Conservation (phyloP, 1,140 invertebrate genomes). For the Heliconius hermathena region DNA sequence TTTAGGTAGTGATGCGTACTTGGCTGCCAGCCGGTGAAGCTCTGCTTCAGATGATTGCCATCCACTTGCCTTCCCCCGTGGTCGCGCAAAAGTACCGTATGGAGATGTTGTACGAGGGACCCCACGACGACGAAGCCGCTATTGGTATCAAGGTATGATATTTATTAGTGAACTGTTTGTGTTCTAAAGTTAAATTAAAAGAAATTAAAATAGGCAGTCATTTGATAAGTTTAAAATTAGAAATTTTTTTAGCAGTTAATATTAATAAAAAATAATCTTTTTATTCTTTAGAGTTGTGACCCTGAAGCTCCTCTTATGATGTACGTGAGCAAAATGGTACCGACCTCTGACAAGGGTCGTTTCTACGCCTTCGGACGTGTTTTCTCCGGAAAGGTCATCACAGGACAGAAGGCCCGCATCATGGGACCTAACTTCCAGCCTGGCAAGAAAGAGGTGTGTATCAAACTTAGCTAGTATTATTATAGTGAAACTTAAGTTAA, state of each 20-base stretch:
- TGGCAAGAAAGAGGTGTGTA: slow-evolving; percentile 94
- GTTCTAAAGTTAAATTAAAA: too few relatives aligned
- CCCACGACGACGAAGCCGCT: slow-evolving; percentile 98
- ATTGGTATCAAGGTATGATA: slow-evolving; percentile 88
- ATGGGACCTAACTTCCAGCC: slow-evolving; percentile 99
- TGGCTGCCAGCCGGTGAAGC: slow-evolving; percentile 99
- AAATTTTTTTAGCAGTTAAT: background rate
- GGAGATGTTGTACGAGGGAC: slow-evolving; percentile 99
- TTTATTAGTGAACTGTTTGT: background rate
- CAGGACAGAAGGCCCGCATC: slow-evolving; percentile 98
- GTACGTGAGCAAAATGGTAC: slow-evolving; percentile 99
- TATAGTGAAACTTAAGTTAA: background rate
- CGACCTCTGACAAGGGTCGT: slow-evolving; percentile 99
- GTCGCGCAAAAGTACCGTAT: slow-evolving; percentile 99
- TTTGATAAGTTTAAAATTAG: too few relatives aligned
- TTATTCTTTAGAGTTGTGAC: slow-evolving; percentile 21
- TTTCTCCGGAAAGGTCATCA: slow-evolving; percentile 96
- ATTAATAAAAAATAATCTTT: background rate
- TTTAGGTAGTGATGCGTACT: slow-evolving; percentile 96
- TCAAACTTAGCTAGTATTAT: background rate
- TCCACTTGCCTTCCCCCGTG: slow-evolving; percentile 99
- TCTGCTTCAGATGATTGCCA: slow-evolving; percentile 99
- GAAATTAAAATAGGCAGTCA: too few relatives aligned
- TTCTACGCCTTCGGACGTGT: slow-evolving; percentile 99
- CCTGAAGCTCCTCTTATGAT: slow-evolving; percentile 99